Evolutionary conservation across 2,888 invertebrate species (phyloP).

Genomic region (Ormyrus labotus): DNA sequence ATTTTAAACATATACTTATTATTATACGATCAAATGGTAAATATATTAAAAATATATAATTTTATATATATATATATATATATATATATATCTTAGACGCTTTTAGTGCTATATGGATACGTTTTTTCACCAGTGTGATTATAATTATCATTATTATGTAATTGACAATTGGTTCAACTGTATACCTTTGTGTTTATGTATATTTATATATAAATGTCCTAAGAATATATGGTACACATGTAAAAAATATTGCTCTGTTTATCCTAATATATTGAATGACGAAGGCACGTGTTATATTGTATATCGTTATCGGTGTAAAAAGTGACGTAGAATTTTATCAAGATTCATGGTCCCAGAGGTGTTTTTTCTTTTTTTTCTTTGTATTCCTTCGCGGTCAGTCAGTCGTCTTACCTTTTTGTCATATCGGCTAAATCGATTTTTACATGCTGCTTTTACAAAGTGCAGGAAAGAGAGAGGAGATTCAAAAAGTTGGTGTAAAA

Average conservation of each 20-base stretch:
- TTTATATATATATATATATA: slow-evolving; percentile 28
- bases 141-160: slow-evolving; percentile 10
- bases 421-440: too few relatives aligned
- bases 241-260: slow-evolving; percentile 48
- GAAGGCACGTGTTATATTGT: slow-evolving; percentile 22
- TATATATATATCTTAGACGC: slow-evolving; percentile 6
- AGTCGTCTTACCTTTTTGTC: too few relatives aligned
- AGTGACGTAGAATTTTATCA: not conserved
- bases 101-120: slow-evolving; percentile 40
- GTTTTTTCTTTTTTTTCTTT: too few relatives aligned
- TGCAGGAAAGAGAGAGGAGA: too few relatives aligned
- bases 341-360: slow-evolving; percentile 21
- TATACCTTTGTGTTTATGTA: slow-evolving; percentile 10
- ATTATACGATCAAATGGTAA: slow-evolving; percentile 36
- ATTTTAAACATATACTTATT: slow-evolving; percentile 40
- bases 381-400: too few relatives aligned
- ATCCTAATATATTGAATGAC: slow-evolving; percentile 4
- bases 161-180: slow-evolving; percentile 8
- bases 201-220: slow-evolving; percentile 17
- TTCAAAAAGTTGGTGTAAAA: too few relatives aligned
- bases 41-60: slow-evolving; percentile 50
- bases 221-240: slow-evolving; percentile 30
- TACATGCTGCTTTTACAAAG: too few relatives aligned
- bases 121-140: slow-evolving; percentile 27
- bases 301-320: not conserved